Evolutionary conservation across 2,797 vertebrate species (phyloP), one percentile per base, ranked within the genome.

Genomic region (Vireo griseus): DNA sequence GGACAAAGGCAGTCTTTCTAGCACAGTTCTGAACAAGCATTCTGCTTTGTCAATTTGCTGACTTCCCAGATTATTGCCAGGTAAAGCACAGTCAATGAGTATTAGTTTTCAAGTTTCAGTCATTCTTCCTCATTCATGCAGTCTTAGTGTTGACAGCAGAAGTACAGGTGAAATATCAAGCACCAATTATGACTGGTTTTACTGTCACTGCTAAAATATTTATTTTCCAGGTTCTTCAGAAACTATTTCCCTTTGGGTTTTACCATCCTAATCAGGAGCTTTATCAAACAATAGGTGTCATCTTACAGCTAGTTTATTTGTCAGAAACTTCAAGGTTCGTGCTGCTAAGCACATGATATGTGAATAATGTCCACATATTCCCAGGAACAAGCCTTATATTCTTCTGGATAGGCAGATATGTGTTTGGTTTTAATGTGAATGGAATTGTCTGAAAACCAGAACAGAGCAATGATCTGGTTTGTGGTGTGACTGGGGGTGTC

Each of bases 171-270:
- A 90, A 86, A 88, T 57, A 79, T 28, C 52, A 74, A 78, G 26
- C 24, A 51, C 14, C 44, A 67, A 40, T 75, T 87, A 78, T 52
- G 17, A 13, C 45, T 63, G 17, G 31, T 80, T 91, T 88, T 83
- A 31, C 73, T 91, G 73, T 89, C 74, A 72, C 72, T 0, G 1
- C 22, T 79, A 29, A 71, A 73, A 31, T 22, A 39, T 51, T 86
- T 79, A 33, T 82, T 69, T 54, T 18, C 42, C 33, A 74, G 2
- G 15, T 65, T 85, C 48, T 78, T 61, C 62, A 63, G 58, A 50
- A 95, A 75, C 13, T 77, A 47, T 87, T 97, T 94, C 33, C 59
- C 21, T 94, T 91, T 59, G 18, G 48, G 16, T 54, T 92, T 85
- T 67, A 57, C 33, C 51, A 1, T 67, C 24, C 48, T 79, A 58